These are phyloP conservation scores for Nannospalax galili DNA, from an alignment of 2,113 vertebrate genomes.

Conservation along the genomic window DNA sequence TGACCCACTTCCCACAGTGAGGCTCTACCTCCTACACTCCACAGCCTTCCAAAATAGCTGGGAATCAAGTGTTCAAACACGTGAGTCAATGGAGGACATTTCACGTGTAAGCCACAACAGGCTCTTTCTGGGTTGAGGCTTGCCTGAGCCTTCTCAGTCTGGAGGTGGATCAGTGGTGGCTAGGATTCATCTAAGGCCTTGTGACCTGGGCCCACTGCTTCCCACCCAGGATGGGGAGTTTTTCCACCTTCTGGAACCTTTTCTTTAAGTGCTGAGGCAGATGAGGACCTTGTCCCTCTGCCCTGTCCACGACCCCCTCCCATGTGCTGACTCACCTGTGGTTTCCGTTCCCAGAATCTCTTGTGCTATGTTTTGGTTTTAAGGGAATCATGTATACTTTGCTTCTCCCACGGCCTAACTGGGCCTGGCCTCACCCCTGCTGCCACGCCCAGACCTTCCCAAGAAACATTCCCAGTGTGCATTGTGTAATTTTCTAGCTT, in stretches of 20 bases:
- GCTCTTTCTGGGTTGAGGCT: too few relatives aligned
- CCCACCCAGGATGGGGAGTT: too few relatives aligned
- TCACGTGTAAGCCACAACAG: background rate
- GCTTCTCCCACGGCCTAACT: constrained; percentile 5
- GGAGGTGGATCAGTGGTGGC: background rate
- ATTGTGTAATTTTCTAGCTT: background rate
- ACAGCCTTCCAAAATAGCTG: background rate
- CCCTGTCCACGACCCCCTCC: background rate
- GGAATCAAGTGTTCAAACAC: background rate
- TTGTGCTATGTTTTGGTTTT: constrained; percentile 31
- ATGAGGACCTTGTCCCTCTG: background rate
- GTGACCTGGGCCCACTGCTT: background rate
- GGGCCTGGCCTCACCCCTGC: background rate
- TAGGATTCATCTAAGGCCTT: background rate
- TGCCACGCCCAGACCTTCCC: constrained; percentile 42
- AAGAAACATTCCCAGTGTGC: background rate
- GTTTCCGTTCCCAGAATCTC: constrained; percentile 71
- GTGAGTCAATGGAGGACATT: background rate
- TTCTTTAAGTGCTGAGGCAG: background rate
- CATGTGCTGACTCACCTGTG: constrained; percentile 68
- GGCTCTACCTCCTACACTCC: background rate
- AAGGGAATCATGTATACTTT: background rate
- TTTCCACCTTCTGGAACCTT: constrained; percentile 26
- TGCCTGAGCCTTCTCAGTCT: background rate
- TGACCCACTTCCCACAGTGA: background rate